Evolutionary conservation across 2,797 vertebrate species (phyloP).

Genomic region (Ceryle rudis): DNA sequence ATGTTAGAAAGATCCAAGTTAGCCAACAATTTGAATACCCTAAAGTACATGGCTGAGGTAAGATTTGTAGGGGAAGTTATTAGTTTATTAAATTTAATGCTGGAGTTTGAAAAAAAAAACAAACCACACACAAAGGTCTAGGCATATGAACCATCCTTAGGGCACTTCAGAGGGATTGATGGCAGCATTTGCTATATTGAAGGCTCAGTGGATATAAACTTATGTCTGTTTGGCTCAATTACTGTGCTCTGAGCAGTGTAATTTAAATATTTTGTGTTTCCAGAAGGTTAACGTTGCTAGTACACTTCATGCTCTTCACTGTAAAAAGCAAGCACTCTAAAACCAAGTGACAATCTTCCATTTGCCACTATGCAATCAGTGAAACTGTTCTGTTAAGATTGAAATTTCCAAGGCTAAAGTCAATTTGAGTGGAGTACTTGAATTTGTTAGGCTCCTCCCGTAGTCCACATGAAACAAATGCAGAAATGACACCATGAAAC

Average conservation of each 20-base stretch:
- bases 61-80: neutral
- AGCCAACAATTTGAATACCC: neutral
- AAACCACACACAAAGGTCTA: neutral
- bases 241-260: conserved; percentile 61
- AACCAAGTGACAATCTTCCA: conserved; percentile 60
- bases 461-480: neutral
- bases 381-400: neutral
- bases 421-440: neutral
- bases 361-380: conserved; percentile 44
- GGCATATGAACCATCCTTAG: neutral
- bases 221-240: conserved; percentile 63
- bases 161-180: conserved; percentile 37
- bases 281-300: conserved; percentile 47
- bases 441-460: neutral
- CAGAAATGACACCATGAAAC: neutral
- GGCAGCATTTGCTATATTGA: conserved; percentile 2
- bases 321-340: conserved; percentile 62
- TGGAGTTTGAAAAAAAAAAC: neutral
- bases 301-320: conserved; percentile 45
- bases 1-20: neutral
- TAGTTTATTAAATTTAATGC: conserved; percentile 22
- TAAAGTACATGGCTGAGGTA: neutral
- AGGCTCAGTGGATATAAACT: conserved; percentile 52
- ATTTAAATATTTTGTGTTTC: conserved; percentile 72
- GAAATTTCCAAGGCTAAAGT: neutral